Evolutionary conservation across 2,113 vertebrate genomes (phyloP), one percentile per base, ranked within the genome.

Genomic region (Peromyscus polionotus): DNA sequence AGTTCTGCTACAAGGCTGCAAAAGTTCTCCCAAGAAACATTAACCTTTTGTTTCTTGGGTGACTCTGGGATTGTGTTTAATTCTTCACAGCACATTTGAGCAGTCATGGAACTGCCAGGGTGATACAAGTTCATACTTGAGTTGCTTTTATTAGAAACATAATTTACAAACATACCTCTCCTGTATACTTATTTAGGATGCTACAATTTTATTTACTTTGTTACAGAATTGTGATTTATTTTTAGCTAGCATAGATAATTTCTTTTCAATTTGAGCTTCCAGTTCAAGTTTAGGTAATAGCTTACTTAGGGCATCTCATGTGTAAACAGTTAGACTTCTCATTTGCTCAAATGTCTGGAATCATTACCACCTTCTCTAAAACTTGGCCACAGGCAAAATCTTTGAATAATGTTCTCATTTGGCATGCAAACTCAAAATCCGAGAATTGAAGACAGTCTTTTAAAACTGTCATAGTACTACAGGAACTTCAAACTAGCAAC

Each of bases 361-460:
- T 97, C 67, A 83, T 91, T 96, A 95, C 77, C 75, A 75, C 72
- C 45, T 85, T 96, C 75, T 96, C 81, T 87, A 94, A 84, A 92
- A 95, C 20, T 48, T 91, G 86, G 86, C 95, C 94, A 95, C 63
- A 77, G 96, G 95, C 97, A 91, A 95, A 93, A 91, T 16, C 57
- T 67, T 97, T 95, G 93, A 94, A 87, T 89, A 95, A 91, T 84
- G 84, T 94, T 97, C 68, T 94, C 57, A 90, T 89, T 89, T 16
- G 80, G 92, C 45, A 26, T 93, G 77, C 91, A 94, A 96, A 94
- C 61, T 93, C 75, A 93, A 65, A 95, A 97, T 96, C 86, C 70
- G 48, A 97, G 75, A 84, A 39, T 76, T 51, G 26, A 86, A 92
- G 51, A 84, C 36, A 51, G 73, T 93, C 81, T 96, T 96, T 94